Evolutionary conservation across 2,797 vertebrate species (phyloP).

Genomic region (Parotocinclus haroldoi): DNA sequence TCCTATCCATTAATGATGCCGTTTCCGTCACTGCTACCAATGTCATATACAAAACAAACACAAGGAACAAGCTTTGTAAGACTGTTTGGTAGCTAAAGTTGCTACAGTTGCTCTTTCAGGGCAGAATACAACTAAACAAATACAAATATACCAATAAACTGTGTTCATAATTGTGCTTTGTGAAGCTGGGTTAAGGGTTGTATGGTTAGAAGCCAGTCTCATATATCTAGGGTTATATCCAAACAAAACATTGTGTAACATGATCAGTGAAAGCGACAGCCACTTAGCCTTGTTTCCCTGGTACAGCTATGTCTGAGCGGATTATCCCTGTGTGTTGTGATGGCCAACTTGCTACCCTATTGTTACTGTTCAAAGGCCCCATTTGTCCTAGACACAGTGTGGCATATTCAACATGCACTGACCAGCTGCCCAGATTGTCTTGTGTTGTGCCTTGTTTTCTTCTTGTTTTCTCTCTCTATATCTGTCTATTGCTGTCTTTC

Average conservation of each 20-base stretch:
- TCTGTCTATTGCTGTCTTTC: constrained; percentile 35
- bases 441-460: constrained; percentile 47
- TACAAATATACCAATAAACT: no score
- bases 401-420: constrained; percentile 39
- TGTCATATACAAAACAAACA: no score
- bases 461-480: constrained; percentile 31
- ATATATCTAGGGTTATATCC: no score
- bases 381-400: constrained; percentile 51
- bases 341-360: constrained; percentile 42
- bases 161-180: no score
- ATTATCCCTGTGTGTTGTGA: constrained; percentile 45
- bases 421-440: constrained; percentile 53
- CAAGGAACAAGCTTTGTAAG: no score
- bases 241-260: constrained; percentile 20
- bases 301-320: constrained; percentile 37
- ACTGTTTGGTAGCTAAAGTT: no score
- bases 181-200: no score
- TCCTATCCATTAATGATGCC: no score
- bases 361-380: constrained; percentile 45
- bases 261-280: constrained; percentile 38
- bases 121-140: no score
- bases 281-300: constrained; percentile 38
- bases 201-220: no score
- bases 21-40: no score
- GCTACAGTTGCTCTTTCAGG: no score